Evolutionary conservation across 1,140 invertebrate genomes (phyloP), one percentile per base, ranked within the genome.

Genomic region (Drosophila ambigua): DNA sequence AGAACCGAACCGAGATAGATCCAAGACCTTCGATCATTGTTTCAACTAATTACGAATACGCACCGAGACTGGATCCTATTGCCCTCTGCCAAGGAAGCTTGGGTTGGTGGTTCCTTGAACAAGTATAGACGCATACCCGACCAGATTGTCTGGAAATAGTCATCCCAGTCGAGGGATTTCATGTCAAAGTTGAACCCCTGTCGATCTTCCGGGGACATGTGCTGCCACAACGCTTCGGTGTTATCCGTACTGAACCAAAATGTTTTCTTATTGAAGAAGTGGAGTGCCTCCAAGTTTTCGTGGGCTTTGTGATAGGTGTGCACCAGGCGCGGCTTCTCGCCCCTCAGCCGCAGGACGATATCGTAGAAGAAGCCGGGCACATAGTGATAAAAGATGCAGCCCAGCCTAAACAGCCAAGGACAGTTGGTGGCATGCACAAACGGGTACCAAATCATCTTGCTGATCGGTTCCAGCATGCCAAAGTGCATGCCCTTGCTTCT

Each of bases 171-270:
- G 7, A 31, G 28, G 2, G 28, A 8, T 31, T 31, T 31, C 28
- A 31, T 31, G 2, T 31, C 7, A 31, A 31, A 31, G 7, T 31
- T 8, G 28, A 31, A 31, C 7, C 28, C 7, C 28, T 8, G 7
- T 31, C 7, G 7, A 31, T 31, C 28, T 31, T 31, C 28, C 28
- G 28, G 7, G 0, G 28, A 31, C 28, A 31, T 87, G 11, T 92
- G 93, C 0, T 91, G 76, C 91, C 94, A 93, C 50, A 98, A 87
- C 5, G 84, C 83, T 44, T 94, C 90, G 0, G 94, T 92, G 77
- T 97, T 96, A 0, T 92, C 89, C 72, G 94, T 95, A 5, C 93
- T 83, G 77, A 97, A 96, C 26, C 93, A 92, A 95, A 95, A 97
- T 61, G 94, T 90, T 31, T 93, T 90, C 0, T 92, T 92, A 3